Base-by-base conservation (phyloP, 2,888 invertebrate species). In the Leucania comma region DNA sequence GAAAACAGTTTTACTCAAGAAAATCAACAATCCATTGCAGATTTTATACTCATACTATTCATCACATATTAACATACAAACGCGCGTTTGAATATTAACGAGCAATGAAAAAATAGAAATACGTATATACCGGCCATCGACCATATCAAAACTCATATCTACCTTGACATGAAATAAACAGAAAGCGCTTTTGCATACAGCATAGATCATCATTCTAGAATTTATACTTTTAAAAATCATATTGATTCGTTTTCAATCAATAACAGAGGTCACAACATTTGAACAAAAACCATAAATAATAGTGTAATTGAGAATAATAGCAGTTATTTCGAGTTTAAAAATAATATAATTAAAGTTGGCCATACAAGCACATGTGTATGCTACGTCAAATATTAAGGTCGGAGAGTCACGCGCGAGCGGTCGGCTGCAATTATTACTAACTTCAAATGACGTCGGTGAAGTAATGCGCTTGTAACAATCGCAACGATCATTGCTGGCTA, bases 371-470 rank as follows among this genome's bases (percentile, higher is more conserved):
- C 76, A 73, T 78, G 79, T 75, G 57, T 74, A 66, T 87, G 90
- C 90, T 89, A 89, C 86, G 81, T 81, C 80, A 70, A 81, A 81
- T 89, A 92, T 90, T 91, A 91, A 91, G 92, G 92, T 89, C 91
- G 89, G 71, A 60, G 74, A 82, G 90, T 90, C 89, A 91, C 90
- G 93, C 92, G 86, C 90, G 86, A 90, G 82, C 79, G 88, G 71
- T 61, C 81, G 38, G n/a, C 42, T 80, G 85, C 90, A 90, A 90
- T 91, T 88, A 90, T 89, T 87, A 84, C 80, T 80, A 84, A 83
- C 81, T 72, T 69, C 59, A 62, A 48, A 70, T 75, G 67, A 81
- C 78, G 78, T 65, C 59, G 69, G 73, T 90, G 90, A 87, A 90
- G 90, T 90, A 90, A 91, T 78, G 56, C 59, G 54, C 53, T 72